Evolutionary conservation across 2,113 vertebrate genomes (phyloP), one percentile per base, ranked within the genome.

Genomic region (Nannobrachium achirus): DNA sequence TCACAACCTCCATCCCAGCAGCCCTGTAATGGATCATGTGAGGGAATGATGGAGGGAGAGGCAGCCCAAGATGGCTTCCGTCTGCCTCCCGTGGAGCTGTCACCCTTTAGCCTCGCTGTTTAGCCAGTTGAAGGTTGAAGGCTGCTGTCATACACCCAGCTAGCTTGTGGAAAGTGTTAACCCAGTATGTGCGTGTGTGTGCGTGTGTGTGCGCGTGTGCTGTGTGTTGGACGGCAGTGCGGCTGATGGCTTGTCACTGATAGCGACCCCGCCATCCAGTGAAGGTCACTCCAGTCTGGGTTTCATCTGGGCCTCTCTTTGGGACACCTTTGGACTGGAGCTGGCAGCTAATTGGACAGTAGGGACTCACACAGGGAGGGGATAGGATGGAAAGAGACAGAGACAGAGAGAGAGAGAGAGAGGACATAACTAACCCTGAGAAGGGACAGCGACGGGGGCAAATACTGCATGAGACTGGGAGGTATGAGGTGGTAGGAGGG

Each of bases 231-330:
- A 81, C 52, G 38, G 40, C 81, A 78, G 45, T 71, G 67, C 60
- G 69, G 80, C 84, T 90, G 89, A 90, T 87, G 79, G 84, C 76
- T 82, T 88, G 89, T 92, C 89, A 86, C 83, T 83, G 90, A 92
- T 89, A 90, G 83, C 65, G 77, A 76, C 73, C 88, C 64, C 66
- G 20, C 59, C 49, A 58, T 80, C 80, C 84, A 80, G 70, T 66
- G 69, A 92, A 91, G 90, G 91, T 92, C 91, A 89, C 69, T 10
- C 71, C 45, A 66, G 83, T 87, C 68, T 60, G 75, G 73, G 79
- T 88, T 90, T 89, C 88, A 90, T 88, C 84, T 85, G 79, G 76
- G 75, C 67, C 80, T 82, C 83, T 91, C 85, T 69, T 52, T 79
- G 85, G 83, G 84, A 80, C 77, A 70, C 75, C 58, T 48, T n/a